Evolutionary conservation across 2,797 vertebrate genomes (phyloP).

Genomic region (Momotus momota): DNA sequence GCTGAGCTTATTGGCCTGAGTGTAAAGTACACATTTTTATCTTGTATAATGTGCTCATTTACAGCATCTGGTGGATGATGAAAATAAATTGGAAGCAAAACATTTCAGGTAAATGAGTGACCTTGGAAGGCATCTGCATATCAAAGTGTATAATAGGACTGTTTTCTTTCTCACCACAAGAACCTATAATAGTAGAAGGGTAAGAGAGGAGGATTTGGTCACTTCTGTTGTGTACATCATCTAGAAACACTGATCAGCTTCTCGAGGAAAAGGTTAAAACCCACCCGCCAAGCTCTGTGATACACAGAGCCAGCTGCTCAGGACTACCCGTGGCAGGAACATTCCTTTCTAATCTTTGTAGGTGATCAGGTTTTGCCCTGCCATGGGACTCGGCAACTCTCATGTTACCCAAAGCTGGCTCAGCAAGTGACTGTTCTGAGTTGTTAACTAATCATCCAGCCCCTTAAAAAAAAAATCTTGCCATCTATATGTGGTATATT

Average conservation of each 20-base stretch:
- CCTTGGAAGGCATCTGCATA: background rate
- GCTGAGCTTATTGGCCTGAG: background rate
- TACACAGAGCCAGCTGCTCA: background rate
- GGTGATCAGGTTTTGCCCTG: conserved; percentile 49
- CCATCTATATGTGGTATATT: background rate
- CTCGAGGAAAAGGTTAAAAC: conserved; percentile 15
- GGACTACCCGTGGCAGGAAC: background rate
- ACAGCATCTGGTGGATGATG: background rate
- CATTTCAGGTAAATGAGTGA: background rate
- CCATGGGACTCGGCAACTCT: background rate
- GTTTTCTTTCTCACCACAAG: background rate
- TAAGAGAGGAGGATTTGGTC: background rate
- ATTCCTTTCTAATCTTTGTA: conserved; percentile 60
- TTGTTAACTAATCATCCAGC: background rate
- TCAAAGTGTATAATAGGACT: background rate
- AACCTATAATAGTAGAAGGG: background rate
- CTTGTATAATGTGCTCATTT: background rate
- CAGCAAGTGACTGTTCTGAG: conserved; percentile 29
- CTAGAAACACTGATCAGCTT: background rate
- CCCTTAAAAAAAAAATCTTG: conserved; percentile 28
- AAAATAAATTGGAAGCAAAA: background rate
- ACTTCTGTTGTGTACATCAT: background rate
- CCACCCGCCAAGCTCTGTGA: background rate
- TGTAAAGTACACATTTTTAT: conserved; percentile 5
- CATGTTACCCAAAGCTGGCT: conserved; percentile 19